Evolutionary conservation across 2,797 vertebrate species (phyloP).

Genomic region (Hippopotamyrus pictus): DNA sequence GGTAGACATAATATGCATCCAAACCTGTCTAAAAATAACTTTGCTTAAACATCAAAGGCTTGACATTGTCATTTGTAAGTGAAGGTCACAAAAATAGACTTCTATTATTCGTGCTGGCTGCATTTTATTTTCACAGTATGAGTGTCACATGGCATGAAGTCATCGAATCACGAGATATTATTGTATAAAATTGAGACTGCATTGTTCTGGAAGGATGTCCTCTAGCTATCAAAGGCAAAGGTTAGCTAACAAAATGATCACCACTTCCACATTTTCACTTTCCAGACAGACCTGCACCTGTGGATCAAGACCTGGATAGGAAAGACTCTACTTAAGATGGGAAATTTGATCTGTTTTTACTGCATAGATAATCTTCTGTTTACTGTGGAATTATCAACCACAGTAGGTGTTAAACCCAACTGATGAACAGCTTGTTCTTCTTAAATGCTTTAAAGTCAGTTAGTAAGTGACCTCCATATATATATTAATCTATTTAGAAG

Average conservation of each 20-base stretch:
- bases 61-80: neutral
- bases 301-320: neutral
- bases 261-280: neutral
- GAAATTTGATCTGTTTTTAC: neutral
- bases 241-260: neutral
- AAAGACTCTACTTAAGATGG: neutral
- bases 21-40: neutral
- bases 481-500: neutral
- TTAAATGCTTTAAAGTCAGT: neutral
- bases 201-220: neutral
- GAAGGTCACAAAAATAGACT: neutral
- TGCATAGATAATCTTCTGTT: neutral
- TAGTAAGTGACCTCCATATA: neutral
- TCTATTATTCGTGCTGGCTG: neutral
- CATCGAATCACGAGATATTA: neutral
- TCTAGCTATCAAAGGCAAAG: neutral
- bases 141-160: constrained; percentile 2
- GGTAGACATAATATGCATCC: neutral
- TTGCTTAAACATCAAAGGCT: neutral
- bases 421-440: neutral
- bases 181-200: neutral
- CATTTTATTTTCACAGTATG: neutral
- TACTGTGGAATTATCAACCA: neutral
- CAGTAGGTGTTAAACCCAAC: neutral
- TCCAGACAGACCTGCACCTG: neutral